Evolutionary conservation across 2,113 vertebrate species (phyloP).

Genomic region (Erythrocebus patas): DNA sequence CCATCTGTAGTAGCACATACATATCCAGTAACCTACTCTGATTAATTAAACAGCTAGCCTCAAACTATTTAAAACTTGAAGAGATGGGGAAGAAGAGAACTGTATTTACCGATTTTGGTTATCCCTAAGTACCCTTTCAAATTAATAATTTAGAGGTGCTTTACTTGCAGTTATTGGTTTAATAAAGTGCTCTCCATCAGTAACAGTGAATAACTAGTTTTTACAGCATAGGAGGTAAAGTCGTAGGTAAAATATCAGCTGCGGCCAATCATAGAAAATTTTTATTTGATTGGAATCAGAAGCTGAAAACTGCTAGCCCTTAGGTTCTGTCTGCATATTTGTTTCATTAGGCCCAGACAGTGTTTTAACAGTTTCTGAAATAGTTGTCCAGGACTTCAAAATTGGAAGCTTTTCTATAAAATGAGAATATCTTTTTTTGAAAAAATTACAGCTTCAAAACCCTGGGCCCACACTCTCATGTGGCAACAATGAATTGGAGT

Average conservation of each 20-base stretch:
- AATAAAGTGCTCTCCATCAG: neutral
- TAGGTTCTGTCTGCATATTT: neutral
- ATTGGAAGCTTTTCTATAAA: neutral
- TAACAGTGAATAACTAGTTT: conserved; percentile 16
- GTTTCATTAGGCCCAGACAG: neutral
- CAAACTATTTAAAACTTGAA: neutral
- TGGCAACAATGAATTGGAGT: neutral
- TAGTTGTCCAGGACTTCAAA: neutral
- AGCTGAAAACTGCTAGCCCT: neutral
- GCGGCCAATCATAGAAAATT: neutral
- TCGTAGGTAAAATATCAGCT: neutral
- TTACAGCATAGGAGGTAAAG: neutral
- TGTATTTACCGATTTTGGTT: neutral
- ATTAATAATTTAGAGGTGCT: neutral
- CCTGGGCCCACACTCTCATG: neutral
- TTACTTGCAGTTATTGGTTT: neutral
- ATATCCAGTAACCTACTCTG: no score
- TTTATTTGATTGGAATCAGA: neutral
- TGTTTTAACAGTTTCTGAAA: conserved; percentile 5
- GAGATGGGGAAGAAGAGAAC: neutral
- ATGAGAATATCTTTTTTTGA: neutral
- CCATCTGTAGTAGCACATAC: neutral
- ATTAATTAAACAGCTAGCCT: neutral
- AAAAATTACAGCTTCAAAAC: neutral
- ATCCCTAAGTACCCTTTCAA: neutral